Evolutionary conservation across 2,797 vertebrate genomes (phyloP), one percentile per base, ranked within the genome.

Genomic region (Okamejei kenojei): DNA sequence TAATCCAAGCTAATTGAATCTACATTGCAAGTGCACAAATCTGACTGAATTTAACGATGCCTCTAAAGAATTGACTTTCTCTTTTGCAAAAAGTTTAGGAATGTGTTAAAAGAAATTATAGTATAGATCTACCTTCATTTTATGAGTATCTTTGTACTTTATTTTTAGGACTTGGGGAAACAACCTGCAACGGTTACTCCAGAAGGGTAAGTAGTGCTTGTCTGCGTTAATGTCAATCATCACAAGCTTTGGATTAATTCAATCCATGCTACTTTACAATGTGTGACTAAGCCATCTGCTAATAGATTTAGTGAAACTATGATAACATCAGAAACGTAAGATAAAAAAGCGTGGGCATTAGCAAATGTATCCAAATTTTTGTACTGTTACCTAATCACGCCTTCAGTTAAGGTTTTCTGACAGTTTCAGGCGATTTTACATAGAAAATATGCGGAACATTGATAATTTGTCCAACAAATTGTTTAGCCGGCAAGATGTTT

Each of bases 141-240:
- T 38, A 91, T 92, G 38, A 92, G 68, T 74, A 92, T 92, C 90
- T 92, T 92, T 92, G 54, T 84, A 61, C 63, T 79, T 90, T 93
- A 23, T 91, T 93, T 92, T 94, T 95, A 97, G 97, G 97, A 98
- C 94, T 97, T 97, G 29, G 97, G 98, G 95, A 99, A 99, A 96
- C 98, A 97, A 10, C 95, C 97, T 94, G 97, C 98, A 94, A 97
- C 98, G 95, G 98, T 97, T 95, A 97, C 97, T 94, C 98, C 98
- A 94, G 97, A 97, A 95, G 99, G 99, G 99, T 99, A 97, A 92
- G 90, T 74, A 74, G 21, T 54, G 23, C 10, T 92, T 73, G 21
- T 23, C 2, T 23, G 15, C 5, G 15, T 63, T 32, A 74, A 91
- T 91, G 10, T 54, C 26, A 45, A 88, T 35, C 71, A 68, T 74